Percentiles rank a stretch among this genome's conserved stretches.
These are phyloP conservation scores for Leptopilina syphax DNA, from an alignment of 2,888 invertebrate genomes.

Conservation along the genomic window DNA sequence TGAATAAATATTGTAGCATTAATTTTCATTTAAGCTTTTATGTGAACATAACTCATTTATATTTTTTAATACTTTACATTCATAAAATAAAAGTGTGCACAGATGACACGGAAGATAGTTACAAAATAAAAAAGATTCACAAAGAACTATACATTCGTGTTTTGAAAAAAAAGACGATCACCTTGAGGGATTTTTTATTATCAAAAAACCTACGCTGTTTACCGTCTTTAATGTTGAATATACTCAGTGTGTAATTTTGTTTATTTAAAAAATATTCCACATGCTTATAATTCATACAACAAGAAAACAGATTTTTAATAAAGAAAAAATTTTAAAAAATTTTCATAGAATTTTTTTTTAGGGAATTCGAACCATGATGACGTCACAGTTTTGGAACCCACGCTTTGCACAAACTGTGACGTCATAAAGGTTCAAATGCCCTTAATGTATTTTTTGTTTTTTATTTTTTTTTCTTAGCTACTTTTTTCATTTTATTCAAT, in stretches of 20 bases:
- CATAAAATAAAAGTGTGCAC: not conserved
- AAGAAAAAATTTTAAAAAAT: not conserved
- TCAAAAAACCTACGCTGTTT: not conserved
- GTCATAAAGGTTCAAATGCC: too few relatives aligned
- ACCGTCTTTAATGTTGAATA: not conserved
- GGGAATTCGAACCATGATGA: too few relatives aligned
- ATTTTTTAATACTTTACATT: not conserved
- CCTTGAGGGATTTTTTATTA: conserved; percentile 5
- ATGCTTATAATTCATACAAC: not conserved
- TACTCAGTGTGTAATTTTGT: not conserved
- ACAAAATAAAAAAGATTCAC: not conserved
- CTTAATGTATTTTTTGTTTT: too few relatives aligned
- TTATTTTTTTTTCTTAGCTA: too few relatives aligned
- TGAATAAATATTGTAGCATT: not conserved
- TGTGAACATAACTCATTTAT: not conserved
- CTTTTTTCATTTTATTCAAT: too few relatives aligned
- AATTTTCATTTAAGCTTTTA: not conserved
- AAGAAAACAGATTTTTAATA: not conserved
- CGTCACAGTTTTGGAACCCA: too few relatives aligned
- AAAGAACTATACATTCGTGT: not conserved
- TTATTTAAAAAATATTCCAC: not conserved
- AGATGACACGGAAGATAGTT: not conserved
- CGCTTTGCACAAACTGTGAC: too few relatives aligned
- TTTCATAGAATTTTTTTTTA: not conserved
- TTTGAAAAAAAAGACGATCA: conserved; percentile 11